Conservation (phyloP, 1,140 invertebrate genomes). For the Dufourea novaeangliae region DNA sequence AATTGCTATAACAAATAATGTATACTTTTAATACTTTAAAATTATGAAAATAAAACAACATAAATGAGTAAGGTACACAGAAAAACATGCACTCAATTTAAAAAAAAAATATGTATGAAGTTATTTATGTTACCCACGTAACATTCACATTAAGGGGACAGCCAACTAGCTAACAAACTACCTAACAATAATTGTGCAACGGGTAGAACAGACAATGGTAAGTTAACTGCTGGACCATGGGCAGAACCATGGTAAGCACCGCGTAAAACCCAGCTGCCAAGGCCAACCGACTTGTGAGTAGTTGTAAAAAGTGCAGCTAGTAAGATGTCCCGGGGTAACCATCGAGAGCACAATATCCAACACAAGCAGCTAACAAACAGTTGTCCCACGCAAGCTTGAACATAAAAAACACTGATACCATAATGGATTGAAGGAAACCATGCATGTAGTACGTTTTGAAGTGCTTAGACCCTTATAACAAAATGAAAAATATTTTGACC, state of each 20-base stretch:
- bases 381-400: conserved; percentile 74
- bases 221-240: conserved; percentile 74
- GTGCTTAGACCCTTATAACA: background rate
- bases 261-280: conserved; percentile 77
- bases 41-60: background rate
- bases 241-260: conserved; percentile 75
- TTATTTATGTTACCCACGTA: conserved; percentile 1
- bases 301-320: conserved; percentile 76
- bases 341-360: conserved; percentile 76
- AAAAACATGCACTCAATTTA: background rate
- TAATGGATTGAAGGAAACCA: background rate
- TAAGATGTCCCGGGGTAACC: conserved; percentile 72
- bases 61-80: background rate
- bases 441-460: background rate
- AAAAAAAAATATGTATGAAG: background rate
- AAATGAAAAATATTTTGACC: background rate
- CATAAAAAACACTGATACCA: conserved; percentile 29
- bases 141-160: conserved; percentile 58
- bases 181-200: conserved; percentile 77
- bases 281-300: conserved; percentile 77
- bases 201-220: conserved; percentile 76
- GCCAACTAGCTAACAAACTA: conserved; percentile 76
- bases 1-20: background rate
- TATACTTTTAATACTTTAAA: background rate
- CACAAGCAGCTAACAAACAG: conserved; percentile 74